Evolutionary conservation across 2,797 vertebrate species (phyloP).

Genomic region (Danio aesculapii): DNA sequence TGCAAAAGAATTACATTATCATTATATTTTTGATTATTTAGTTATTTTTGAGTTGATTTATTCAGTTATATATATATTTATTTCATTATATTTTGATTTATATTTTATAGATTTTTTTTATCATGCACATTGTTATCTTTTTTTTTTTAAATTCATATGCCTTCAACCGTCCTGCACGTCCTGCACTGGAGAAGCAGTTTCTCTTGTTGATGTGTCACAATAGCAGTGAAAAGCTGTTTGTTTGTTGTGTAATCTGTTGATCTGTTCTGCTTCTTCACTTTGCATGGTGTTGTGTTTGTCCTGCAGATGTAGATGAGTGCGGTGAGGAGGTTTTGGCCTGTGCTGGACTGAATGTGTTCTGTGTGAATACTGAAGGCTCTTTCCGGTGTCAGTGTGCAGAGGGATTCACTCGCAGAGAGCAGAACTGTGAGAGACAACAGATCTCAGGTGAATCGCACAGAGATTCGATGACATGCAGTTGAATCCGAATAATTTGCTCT

Average conservation of each 20-base stretch:
- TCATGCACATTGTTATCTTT: no score
- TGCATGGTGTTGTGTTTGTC: slow-evolving; percentile 1
- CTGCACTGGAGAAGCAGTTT: no score
- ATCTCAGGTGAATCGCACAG: slow-evolving; percentile 75
- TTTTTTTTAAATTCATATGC: no score
- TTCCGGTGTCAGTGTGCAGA: slow-evolving; percentile 87
- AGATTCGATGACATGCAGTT: not conserved
- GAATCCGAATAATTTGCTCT: no score
- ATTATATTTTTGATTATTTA: no score
- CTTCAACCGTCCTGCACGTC: no score
- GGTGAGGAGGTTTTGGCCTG: slow-evolving; percentile 82
- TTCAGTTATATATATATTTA: no score
- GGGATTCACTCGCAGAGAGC: slow-evolving; percentile 76
- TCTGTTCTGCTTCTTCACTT: not conserved
- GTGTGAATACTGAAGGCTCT: slow-evolving; percentile 87
- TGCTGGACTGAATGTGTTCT: slow-evolving; percentile 83
- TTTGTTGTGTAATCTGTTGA: not conserved
- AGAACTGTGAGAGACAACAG: slow-evolving; percentile 82
- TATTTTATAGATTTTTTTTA: no score
- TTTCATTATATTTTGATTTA: no score
- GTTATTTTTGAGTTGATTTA: no score
- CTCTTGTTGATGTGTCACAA: no score
- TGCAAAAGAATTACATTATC: no score
- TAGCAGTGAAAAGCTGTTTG: not conserved
- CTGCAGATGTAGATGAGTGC: slow-evolving; percentile 88